phyloP scores from a whole-genome alignment of 2,888 invertebrate species.

The Minunthozetes semirufus region DNA sequence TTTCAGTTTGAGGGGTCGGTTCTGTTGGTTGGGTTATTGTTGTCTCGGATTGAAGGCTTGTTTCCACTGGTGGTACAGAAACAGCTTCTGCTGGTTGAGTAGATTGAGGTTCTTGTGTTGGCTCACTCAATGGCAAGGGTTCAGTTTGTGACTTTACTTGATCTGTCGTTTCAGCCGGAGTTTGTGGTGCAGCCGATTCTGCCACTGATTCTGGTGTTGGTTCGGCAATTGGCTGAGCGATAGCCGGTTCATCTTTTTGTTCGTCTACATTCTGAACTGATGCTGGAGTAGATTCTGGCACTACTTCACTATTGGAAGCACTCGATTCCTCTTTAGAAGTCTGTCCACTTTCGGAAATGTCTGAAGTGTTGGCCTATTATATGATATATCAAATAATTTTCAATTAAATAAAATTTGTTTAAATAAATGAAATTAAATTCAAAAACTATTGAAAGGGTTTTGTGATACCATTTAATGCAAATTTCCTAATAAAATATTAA shows the following conservation, averaged over 20 bases:
- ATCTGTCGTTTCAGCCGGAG: background rate
- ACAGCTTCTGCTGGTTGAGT: background rate
- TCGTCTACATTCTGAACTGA: background rate
- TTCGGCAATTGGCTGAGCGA: background rate
- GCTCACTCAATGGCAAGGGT: background rate
- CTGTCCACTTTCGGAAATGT: conserved; percentile 13
- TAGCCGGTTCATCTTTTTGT: background rate
- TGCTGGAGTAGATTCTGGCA: background rate
- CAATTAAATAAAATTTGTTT: too few relatives aligned
- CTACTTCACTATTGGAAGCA: background rate
- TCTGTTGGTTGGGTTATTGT: background rate
- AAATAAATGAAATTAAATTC: too few relatives aligned
- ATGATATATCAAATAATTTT: background rate
- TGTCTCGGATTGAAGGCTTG: too few relatives aligned
- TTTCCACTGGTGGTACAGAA: too few relatives aligned
- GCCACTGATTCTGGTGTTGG: background rate
- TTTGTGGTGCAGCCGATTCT: background rate
- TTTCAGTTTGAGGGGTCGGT: background rate
- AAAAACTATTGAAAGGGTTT: too few relatives aligned
- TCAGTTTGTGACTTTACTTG: background rate
- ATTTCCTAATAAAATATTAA: too few relatives aligned
- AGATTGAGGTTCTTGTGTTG: background rate
- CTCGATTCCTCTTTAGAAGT: background rate
- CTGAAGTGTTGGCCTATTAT: conserved; percentile 1
- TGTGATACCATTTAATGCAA: too few relatives aligned